Percentiles rank a stretch among this genome's conserved stretches.
Conservation (phyloP, 2,888 invertebrate genomes). For the Polydrusus pterygomalis region DNA sequence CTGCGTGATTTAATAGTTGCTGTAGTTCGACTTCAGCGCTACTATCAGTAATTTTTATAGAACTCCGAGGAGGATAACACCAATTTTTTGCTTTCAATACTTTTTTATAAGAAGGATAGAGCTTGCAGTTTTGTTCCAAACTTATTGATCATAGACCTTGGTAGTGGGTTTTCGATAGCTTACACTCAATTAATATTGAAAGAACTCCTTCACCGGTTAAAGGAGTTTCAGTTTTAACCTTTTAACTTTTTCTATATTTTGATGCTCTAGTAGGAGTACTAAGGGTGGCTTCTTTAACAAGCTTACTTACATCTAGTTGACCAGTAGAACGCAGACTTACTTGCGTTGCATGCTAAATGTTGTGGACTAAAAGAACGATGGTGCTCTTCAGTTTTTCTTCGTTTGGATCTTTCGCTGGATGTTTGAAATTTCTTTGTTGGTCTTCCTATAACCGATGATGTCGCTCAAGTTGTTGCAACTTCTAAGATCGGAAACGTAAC, state of each 20-base stretch:
- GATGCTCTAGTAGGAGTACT: background rate
- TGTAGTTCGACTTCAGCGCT: slow-evolving; percentile 16
- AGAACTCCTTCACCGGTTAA: slow-evolving; percentile 8
- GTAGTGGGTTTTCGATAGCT: slow-evolving; percentile 14
- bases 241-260: too few relatives aligned
- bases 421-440: slow-evolving; percentile 13
- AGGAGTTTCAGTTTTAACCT: background rate
- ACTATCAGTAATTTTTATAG: slow-evolving; percentile 2
- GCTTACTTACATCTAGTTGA: background rate
- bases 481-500: background rate
- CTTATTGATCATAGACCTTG: background rate
- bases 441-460: background rate
- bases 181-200: slow-evolving; percentile 17
- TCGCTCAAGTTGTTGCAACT: background rate
- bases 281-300: too few relatives aligned
- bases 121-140: slow-evolving; percentile 14
- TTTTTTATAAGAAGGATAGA: too few relatives aligned
- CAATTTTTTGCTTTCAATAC: slow-evolving; percentile 6
- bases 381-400: slow-evolving; percentile 14
- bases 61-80: background rate
- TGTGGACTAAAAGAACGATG: slow-evolving; percentile 7
- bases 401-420: slow-evolving; percentile 14
- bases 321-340: background rate
- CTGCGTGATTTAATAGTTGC: background rate
- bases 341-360: slow-evolving; percentile 10